Evolutionary conservation across 2,797 vertebrate genomes (phyloP).

Genomic region (Gallinago stenura): DNA sequence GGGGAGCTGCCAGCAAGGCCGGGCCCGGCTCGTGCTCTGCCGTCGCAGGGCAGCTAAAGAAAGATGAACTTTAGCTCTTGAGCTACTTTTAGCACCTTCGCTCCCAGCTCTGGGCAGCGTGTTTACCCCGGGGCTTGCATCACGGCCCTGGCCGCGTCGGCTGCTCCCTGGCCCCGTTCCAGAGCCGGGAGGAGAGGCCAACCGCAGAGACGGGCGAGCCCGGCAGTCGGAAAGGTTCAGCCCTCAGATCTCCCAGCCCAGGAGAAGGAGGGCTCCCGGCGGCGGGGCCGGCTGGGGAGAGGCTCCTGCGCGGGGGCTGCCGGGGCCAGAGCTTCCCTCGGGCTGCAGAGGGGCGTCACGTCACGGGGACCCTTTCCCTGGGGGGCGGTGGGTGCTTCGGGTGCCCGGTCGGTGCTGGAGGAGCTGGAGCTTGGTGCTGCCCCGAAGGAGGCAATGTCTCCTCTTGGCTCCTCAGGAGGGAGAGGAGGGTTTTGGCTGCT

Average conservation of each 20-base stretch:
- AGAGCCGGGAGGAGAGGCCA: not conserved
- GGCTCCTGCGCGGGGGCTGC: accelerated
- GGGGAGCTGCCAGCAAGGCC: not conserved
- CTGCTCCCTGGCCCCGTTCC: not conserved
- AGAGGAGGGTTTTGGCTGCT: not conserved
- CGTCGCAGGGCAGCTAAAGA: slow-evolving; percentile 2
- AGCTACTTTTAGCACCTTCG: slow-evolving; percentile 37
- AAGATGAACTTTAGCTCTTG: slow-evolving; percentile 16
- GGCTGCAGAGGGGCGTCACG: accelerated
- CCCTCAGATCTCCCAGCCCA: not conserved
- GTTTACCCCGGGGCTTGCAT: not conserved
- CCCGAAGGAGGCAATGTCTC: not conserved
- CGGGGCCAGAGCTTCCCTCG: not conserved
- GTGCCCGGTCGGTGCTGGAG: not conserved
- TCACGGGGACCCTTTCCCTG: not conserved
- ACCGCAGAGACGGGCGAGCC: not conserved
- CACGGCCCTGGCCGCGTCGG: not conserved
- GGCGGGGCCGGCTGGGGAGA: not conserved
- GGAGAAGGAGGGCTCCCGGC: accelerated
- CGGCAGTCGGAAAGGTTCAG: not conserved
- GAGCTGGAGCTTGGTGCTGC: not conserved
- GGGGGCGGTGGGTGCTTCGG: accelerated
- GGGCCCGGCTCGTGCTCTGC: not conserved
- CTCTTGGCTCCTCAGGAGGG: not conserved
- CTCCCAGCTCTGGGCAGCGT: not conserved